phyloP scores from a whole-genome alignment of 2,888 invertebrate genomes.

The Drosophila nigritarsus region DNA sequence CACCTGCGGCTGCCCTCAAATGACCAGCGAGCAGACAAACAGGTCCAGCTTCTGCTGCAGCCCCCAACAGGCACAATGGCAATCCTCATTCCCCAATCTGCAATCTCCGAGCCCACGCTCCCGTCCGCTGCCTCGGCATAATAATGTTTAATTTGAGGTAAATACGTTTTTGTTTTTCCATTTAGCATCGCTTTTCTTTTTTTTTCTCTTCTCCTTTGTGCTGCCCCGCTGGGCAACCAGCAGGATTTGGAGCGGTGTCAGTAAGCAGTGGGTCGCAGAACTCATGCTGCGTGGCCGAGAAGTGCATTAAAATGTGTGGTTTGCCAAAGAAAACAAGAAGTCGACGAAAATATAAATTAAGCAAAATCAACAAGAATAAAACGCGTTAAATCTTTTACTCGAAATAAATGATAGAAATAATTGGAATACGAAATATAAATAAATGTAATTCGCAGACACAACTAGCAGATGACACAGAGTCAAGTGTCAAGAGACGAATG shows the following conservation, averaged over 20 bases:
- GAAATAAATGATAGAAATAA: slow-evolving; percentile 31
- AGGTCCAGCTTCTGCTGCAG: slow-evolving; percentile 13
- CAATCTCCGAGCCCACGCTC: slow-evolving; percentile 4
- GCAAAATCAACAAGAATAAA: slow-evolving; percentile 4
- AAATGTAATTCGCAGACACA: slow-evolving; percentile 9
- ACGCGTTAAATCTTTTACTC: background rate
- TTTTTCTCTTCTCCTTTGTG: slow-evolving; percentile 18
- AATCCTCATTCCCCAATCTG: slow-evolving; percentile 10
- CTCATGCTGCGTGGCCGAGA: slow-evolving; percentile 41
- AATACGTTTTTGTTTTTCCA: slow-evolving; percentile 78
- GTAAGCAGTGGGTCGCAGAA: slow-evolving; percentile 13
- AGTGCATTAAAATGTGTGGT: slow-evolving; percentile 72
- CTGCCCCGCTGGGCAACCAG: slow-evolving; percentile 49
- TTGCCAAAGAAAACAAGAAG: slow-evolving; percentile 29
- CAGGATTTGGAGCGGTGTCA: slow-evolving; percentile 15
- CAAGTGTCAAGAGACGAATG: background rate
- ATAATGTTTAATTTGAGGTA: slow-evolving; percentile 85
- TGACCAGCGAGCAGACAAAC: slow-evolving; percentile 66
- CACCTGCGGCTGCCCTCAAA: slow-evolving; percentile 80
- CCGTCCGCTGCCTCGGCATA: slow-evolving; percentile 63
- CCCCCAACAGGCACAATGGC: slow-evolving; percentile 17
- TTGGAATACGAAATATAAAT: slow-evolving; percentile 20
- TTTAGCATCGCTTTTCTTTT: slow-evolving; percentile 41
- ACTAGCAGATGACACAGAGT: background rate
- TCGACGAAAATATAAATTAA: slow-evolving; percentile 44